Evolutionary conservation across 1,140 invertebrate species (phyloP).

Genomic region (Drosophila pachea): DNA sequence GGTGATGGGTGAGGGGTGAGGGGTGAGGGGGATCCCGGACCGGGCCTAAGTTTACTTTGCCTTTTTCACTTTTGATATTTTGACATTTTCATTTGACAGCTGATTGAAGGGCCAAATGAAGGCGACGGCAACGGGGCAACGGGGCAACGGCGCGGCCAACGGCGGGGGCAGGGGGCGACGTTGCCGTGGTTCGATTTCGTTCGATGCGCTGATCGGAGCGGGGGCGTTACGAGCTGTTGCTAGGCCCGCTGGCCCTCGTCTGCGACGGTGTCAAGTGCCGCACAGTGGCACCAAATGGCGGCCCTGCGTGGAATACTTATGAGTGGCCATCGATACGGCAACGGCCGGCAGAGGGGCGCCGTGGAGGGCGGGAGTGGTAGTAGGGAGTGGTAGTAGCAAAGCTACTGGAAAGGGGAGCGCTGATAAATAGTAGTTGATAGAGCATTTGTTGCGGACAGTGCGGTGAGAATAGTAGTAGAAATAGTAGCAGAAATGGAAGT

Average conservation of each 20-base stretch:
- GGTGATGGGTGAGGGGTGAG: too few species aligned
- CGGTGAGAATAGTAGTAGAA: too few species aligned
- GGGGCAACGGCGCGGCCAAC: conserved; percentile 17
- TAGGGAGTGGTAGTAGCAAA: not conserved
- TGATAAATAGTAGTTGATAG: not conserved
- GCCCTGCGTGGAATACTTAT: not conserved
- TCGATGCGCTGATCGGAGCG: conserved; percentile 38
- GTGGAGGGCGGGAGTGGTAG: too few species aligned
- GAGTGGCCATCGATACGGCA: too few species aligned
- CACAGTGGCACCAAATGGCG: conserved; percentile 17
- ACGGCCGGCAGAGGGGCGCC: too few species aligned
- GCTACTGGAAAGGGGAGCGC: not conserved
- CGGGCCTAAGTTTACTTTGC: conserved; percentile 74
- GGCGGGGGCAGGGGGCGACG: conserved; percentile 6
- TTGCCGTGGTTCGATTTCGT: conserved; percentile 63
- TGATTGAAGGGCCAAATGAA: conserved; percentile 68
- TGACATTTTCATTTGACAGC: conserved; percentile 77
- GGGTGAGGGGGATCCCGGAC: conserved; percentile 9
- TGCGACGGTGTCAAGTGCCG: conserved; percentile 62
- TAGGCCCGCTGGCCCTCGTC: conserved; percentile 32
- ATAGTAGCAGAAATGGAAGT: not conserved
- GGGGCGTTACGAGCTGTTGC: conserved; percentile 46
- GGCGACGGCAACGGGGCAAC: conserved; percentile 29
- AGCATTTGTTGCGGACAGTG: too few species aligned
- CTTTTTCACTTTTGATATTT: conserved; percentile 77